phyloP scores from a whole-genome alignment of 2,888 invertebrate genomes.

The Chouioia cunea region DNA sequence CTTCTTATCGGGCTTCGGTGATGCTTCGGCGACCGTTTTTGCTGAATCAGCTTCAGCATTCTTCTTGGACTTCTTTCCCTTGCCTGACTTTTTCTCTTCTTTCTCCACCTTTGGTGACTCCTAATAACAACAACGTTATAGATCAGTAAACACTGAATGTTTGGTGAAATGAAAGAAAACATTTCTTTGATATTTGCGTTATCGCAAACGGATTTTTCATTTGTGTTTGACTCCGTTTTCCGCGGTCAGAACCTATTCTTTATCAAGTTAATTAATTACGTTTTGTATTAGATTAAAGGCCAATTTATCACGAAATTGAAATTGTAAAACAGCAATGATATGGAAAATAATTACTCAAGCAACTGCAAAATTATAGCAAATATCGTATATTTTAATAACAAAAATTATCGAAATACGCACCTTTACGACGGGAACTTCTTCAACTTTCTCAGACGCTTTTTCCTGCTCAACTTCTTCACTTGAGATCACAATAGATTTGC shows the following conservation, averaged over 20 bases:
- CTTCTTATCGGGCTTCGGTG: conserved; percentile 56
- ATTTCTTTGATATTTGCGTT: no score
- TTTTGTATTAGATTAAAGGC: no score
- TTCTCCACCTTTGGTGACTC: conserved; percentile 55
- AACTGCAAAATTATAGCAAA: no score
- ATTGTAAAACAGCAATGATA: no score
- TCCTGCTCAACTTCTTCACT: conserved; percentile 55
- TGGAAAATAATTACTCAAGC: no score
- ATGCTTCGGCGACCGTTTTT: conserved; percentile 42
- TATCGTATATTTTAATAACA: no score
- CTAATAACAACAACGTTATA: conserved; percentile 5
- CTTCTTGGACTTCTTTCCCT: conserved; percentile 67
- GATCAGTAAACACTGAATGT: background rate
- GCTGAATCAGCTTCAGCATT: conserved; percentile 59
- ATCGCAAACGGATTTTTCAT: no score
- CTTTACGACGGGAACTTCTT: conserved; percentile 47
- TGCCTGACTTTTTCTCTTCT: conserved; percentile 65
- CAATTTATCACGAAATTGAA: no score
- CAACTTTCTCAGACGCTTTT: conserved; percentile 55
- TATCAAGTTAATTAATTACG: no score
- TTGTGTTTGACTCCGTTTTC: no score
- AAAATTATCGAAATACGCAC: conserved; percentile 43
- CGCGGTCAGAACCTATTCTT: no score
- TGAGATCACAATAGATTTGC: conserved; percentile 62
- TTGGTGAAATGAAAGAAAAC: conserved; percentile 1